A percentile compares a stretch with the other conserved stretches of the same genome.
These are phyloP conservation scores for Solea senegalensis DNA, from an alignment of 2,113 vertebrate species.

Conservation along the genomic window DNA sequence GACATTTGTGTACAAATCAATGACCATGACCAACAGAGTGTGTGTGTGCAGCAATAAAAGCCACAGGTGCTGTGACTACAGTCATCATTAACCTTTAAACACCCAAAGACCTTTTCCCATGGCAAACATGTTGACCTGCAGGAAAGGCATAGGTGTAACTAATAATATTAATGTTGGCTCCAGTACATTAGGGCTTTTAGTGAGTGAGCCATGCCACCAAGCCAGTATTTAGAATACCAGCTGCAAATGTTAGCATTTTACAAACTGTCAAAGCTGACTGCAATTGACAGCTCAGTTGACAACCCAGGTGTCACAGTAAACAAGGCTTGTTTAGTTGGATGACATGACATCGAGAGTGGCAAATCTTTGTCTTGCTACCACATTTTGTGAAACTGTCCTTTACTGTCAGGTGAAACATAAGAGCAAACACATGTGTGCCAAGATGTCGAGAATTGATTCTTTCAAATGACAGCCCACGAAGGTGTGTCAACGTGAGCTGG, in stretches of 20 bases:
- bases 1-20: slow-evolving; percentile 50
- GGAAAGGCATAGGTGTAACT: slow-evolving; percentile 41
- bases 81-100: slow-evolving; percentile 65
- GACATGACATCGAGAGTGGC: not conserved
- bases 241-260: not conserved
- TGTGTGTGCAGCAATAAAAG: slow-evolving; percentile 23
- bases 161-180: slow-evolving; percentile 38
- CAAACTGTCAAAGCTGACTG: not conserved
- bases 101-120: slow-evolving; percentile 44
- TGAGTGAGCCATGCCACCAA: slow-evolving; percentile 1
- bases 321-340: not conserved
- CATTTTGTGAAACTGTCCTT: not conserved
- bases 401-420: not conserved
- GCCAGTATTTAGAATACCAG: not conserved
- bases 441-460: not conserved
- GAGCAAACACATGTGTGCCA: too few species aligned
- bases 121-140: slow-evolving; percentile 37
- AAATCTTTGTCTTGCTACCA: not conserved
- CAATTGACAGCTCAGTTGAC: slow-evolving; percentile 4
- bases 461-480: not conserved
- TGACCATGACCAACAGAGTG: slow-evolving; percentile 22
- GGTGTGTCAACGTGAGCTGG: too few species aligned
- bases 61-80: slow-evolving; percentile 41
- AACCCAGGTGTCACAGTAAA: not conserved
- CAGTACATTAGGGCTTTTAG: slow-evolving; percentile 16